These are phyloP conservation scores for Lophius americanus DNA, from an alignment of 2,797 vertebrate genomes.

Conservation along the genomic window DNA sequence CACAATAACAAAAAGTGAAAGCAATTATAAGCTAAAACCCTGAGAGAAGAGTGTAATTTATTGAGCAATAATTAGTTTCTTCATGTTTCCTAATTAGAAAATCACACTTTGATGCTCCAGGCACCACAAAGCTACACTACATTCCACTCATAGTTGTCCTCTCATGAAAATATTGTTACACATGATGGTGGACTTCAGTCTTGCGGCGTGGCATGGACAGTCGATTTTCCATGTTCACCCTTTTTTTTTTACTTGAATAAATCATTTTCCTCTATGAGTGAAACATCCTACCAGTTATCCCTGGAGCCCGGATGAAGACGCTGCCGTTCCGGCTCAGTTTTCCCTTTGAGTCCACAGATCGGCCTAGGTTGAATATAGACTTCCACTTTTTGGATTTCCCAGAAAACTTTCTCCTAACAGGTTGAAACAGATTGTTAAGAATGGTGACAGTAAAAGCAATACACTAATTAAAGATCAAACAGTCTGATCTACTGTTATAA, in stretches of 20 bases:
- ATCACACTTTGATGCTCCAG: too few relatives aligned
- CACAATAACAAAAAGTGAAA: too few relatives aligned
- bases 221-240: not conserved
- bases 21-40: too few relatives aligned
- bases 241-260: too few relatives aligned
- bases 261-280: too few relatives aligned
- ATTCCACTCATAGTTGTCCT: not conserved
- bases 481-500: not conserved
- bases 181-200: not conserved
- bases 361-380: slow-evolving; percentile 96
- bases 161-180: not conserved
- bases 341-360: slow-evolving; percentile 93
- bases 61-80: too few relatives aligned
- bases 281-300: slow-evolving; percentile 83
- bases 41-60: too few relatives aligned
- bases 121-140: not conserved
- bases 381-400: slow-evolving; percentile 99
- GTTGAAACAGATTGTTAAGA: slow-evolving; percentile 5
- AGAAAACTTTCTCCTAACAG: slow-evolving; percentile 91
- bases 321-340: slow-evolving; percentile 97
- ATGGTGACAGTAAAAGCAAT: not conserved
- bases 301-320: slow-evolving; percentile 93
- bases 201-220: not conserved
- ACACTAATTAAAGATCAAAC: not conserved
- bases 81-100: too few relatives aligned